Base-by-base conservation (phyloP, 2,797 vertebrate genomes). In the Alcedo atthis region DNA sequence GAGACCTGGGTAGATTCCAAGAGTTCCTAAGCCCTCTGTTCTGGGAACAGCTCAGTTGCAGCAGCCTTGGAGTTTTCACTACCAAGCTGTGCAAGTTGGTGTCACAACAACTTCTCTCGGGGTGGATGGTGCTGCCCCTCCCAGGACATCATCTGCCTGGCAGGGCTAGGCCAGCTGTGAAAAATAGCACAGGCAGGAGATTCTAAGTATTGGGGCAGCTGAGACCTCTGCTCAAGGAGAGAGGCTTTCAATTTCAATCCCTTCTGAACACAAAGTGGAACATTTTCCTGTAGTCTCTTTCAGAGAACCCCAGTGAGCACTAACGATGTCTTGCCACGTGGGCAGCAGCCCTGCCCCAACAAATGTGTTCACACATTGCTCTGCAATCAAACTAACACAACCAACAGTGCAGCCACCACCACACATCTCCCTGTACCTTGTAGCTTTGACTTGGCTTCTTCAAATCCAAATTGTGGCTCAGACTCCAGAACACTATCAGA, bases 391-490 rank as follows among this genome's bases (percentile, higher is more conserved):
- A 5, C 1, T 1, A 43, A 59, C 74, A 26, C 61, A 13, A 35
- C 1, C 22, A 0, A 42, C 78, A 64, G 40, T 40, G 46, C 59
- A 82, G 3, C 30, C 85, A 57, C 74, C 76, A 33, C 73, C 63
- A 32, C 48, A 1, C 10, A 53, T 74, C 76, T 71, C 59, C 66
- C 49, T 48, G 3, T 98, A 99, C 99, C 99, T 99, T 99, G 99
- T 81, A 99, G 92, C 82, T 99, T 99, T 67, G 96, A 98, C 95
- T 99, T 99, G 4, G 99, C 99, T 96, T 99, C 98, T 93, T 99
- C 98, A 94, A 99, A 99, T 68, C 99, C 99, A 94, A 99, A 99
- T 62, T 98, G 98, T 3, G 99, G 98, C 95, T 99, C 98, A 7
- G 98, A 98, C 48, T 99, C 99, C 28, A 99, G 98, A 85, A 99